phyloP scores from a whole-genome alignment of 1,140 invertebrate species.

The Agrypnia vestita region DNA sequence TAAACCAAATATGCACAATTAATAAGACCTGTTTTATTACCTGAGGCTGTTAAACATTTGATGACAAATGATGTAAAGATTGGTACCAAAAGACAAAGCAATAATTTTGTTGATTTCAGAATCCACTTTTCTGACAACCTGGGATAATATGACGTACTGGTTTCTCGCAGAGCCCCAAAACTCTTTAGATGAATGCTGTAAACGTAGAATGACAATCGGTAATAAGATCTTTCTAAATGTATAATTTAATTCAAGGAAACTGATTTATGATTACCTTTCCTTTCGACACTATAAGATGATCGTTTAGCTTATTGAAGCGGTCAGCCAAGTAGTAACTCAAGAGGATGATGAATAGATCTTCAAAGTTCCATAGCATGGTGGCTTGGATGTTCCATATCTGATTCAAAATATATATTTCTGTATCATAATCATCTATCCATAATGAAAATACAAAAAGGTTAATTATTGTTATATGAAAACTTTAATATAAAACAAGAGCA shows the following conservation, averaged over 20 bases:
- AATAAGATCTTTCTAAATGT: not conserved
- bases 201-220: not conserved
- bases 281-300: constrained; percentile 68
- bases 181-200: constrained; percentile 71
- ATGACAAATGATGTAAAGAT: constrained; percentile 80
- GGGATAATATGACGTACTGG: constrained; percentile 76
- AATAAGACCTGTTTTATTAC: constrained; percentile 65
- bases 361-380: constrained; percentile 77
- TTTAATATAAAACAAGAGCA: no score
- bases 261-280: constrained; percentile 67
- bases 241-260: not conserved
- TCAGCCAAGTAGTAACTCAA: constrained; percentile 74
- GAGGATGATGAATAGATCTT: constrained; percentile 78
- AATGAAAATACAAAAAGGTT: no score
- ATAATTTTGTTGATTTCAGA: constrained; percentile 75
- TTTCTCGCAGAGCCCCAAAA: constrained; percentile 74
- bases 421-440: no score
- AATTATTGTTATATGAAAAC: no score
- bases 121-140: constrained; percentile 74
- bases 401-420: not conserved
- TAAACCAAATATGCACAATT: no score
- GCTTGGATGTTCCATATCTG: constrained; percentile 67
- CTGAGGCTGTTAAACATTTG: constrained; percentile 78
- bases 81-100: constrained; percentile 76
- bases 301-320: constrained; percentile 75